These are phyloP conservation scores for Eidolon helvum DNA, from an alignment of 2,113 vertebrate genomes.

Conservation along the genomic window DNA sequence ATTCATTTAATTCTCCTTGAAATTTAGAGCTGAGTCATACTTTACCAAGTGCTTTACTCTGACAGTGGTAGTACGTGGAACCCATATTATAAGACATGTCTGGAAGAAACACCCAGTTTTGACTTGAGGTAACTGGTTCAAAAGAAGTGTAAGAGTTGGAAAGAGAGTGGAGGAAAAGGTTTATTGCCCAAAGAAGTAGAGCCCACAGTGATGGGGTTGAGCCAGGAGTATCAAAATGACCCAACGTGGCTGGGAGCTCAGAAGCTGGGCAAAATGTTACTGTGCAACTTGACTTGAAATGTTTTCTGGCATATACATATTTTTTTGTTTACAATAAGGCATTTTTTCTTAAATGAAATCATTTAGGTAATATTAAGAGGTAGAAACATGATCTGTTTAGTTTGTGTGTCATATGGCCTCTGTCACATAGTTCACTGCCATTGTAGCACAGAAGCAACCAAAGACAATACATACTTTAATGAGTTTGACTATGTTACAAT, in stretches of 20 bases:
- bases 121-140: background rate
- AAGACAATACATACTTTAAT: no score
- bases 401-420: no score
- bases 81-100: rapidly evolving
- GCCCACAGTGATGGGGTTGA: background rate
- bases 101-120: background rate
- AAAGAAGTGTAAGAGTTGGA: background rate
- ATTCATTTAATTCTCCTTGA: background rate
- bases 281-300: background rate
- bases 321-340: background rate
- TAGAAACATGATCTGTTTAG: background rate
- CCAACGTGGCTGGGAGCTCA: rapidly evolving
- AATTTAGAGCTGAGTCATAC: background rate
- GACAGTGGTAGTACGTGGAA: no score
- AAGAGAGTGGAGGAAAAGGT: background rate
- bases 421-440: no score
- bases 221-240: no score
- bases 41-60: rapidly evolving
- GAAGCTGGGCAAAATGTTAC: background rate
- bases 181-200: background rate
- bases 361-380: background rate
- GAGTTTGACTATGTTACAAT: no score
- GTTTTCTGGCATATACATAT: background rate
- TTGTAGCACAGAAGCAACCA: no score
- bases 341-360: background rate